phyloP scores from a whole-genome alignment of 2,113 vertebrate species.

The Bos indicus region DNA sequence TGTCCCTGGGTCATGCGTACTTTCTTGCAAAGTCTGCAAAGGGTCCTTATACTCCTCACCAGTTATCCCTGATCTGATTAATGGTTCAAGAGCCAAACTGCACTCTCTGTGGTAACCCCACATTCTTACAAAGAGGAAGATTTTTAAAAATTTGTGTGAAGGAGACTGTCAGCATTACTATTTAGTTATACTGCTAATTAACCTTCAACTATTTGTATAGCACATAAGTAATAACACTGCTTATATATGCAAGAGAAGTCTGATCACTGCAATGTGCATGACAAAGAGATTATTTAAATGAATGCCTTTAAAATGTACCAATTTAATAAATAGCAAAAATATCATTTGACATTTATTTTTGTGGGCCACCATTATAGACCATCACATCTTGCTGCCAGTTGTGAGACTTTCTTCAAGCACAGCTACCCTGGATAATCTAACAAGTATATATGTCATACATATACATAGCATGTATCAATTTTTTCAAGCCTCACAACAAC shows the following conservation, averaged over 20 bases:
- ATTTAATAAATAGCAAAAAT: background rate
- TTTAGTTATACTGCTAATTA: slow-evolving; percentile 83
- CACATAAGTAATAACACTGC: slow-evolving; percentile 84
- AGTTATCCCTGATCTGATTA: background rate
- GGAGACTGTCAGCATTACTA: slow-evolving; percentile 83
- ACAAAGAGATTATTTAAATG: background rate
- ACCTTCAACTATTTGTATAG: slow-evolving; percentile 79
- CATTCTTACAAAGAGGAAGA: background rate
- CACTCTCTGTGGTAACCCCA: background rate
- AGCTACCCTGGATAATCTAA: background rate
- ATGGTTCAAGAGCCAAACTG: background rate
- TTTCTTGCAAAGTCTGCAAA: background rate
- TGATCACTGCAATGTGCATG: slow-evolving; percentile 82
- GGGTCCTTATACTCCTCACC: background rate
- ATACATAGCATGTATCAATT: too few species aligned
- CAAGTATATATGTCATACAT: background rate
- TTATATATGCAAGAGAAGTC: slow-evolving; percentile 60
- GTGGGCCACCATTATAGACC: background rate
- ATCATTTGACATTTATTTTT: background rate
- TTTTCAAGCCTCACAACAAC: background rate
- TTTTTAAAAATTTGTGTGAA: slow-evolving; percentile 74
- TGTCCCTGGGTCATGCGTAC: background rate
- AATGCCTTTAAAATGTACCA: background rate
- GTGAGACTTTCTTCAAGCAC: background rate
- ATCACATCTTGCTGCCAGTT: background rate